Percentiles rank a stretch among this genome's conserved stretches.
Evolutionary conservation across 2,888 invertebrate species (phyloP).

Genomic region (Rhagium mordax): DNA sequence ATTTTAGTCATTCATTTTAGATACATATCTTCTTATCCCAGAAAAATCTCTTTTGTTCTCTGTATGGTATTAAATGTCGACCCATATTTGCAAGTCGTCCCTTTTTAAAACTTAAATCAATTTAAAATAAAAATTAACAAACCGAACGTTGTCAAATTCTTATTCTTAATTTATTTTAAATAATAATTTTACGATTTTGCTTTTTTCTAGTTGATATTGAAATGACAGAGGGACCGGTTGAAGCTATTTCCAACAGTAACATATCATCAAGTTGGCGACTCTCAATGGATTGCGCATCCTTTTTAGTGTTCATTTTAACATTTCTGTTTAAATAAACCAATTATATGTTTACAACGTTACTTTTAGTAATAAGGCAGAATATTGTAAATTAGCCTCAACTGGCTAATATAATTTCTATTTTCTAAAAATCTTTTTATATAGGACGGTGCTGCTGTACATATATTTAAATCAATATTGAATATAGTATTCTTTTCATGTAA

Average conservation of each 20-base stretch:
- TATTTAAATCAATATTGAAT: constrained; percentile 26
- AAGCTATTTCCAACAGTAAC: constrained; percentile 45
- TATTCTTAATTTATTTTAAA: no score
- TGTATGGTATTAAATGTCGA: no score
- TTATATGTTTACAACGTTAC: constrained; percentile 25
- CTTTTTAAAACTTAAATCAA: no score
- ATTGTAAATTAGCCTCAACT: constrained; percentile 22
- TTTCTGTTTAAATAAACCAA: constrained; percentile 11
- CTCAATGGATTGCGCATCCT: background rate
- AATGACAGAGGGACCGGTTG: constrained; percentile 59
- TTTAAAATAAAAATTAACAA: no score
- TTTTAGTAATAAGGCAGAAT: constrained; percentile 22
- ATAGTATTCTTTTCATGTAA: constrained; percentile 2
- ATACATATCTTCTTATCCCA: no score
- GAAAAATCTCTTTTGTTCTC: no score
- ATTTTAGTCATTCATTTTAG: no score
- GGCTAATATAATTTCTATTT: constrained; percentile 37
- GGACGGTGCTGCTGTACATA: constrained; percentile 29
- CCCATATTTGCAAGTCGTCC: no score
- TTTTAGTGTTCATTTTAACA: background rate
- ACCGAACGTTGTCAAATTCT: no score
- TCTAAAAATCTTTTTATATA: constrained; percentile 35
- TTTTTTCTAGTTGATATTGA: constrained; percentile 57
- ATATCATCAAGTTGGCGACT: constrained; percentile 28
- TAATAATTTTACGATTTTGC: background rate